Base-by-base conservation (phyloP, 2,888 invertebrate genomes). In the Acleris sparsana region DNA sequence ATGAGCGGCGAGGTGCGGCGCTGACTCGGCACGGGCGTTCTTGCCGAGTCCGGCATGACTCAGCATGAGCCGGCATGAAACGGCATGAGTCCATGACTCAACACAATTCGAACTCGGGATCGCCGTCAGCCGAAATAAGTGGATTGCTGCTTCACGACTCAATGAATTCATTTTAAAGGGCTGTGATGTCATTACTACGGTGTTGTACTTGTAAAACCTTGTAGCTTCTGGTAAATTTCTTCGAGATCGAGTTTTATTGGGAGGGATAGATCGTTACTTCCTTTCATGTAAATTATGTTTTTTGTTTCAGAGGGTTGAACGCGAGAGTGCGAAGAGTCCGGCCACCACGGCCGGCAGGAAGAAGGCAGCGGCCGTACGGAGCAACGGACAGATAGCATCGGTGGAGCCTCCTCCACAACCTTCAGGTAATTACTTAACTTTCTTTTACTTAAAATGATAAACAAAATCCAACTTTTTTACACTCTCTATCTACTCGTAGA, bases 81-180 rank as follows among this genome's bases (percentile, higher is more conserved):
- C 39, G 64, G 70, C 77, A 74, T 83, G 85, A 86, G 75, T 84
- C 58, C 86, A 83, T 89, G 89, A 87, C 84, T 85, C 82, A 70
- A 73, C 86, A 79, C 74, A 80, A 85, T 83, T 82, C 78, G 73
- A 75, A 73, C 72, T 77, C 76, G 78, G 83, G 80, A 82, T 82
- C 85, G 83, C 80, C 84, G 83, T 85, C 85, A 85, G 84, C 86
- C 80, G 83, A 86, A 89, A 90, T 90, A 90, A 90, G 86, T 89
- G 83, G 86, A 90, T 90, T 88, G 87, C 84, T 80, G 78, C 84
- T 88, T 85, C 85, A 88, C 86, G 86, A 77, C 76, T 83, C 79
- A 86, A 84, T 83, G 84, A 84, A 82, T 86, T 79, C 79, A 80
- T 86, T 87, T 83, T 80, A 81, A 86, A 86, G 78, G 80, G 78